These are phyloP conservation scores for Natrix natrix DNA, from an alignment of 2,797 vertebrate genomes.

Conservation along the genomic window DNA sequence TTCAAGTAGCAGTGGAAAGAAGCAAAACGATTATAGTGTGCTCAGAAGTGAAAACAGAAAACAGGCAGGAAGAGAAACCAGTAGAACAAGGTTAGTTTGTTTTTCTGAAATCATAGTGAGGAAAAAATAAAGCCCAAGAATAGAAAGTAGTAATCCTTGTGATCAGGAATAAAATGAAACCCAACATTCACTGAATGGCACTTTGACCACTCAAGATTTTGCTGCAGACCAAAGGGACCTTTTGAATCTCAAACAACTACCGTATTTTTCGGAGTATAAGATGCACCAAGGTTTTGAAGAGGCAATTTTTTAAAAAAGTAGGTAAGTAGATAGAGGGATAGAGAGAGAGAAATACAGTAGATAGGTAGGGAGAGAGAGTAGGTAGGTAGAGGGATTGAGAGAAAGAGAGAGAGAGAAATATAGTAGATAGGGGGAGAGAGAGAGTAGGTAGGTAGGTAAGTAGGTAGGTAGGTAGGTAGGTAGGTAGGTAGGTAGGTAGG, in stretches of 20 bases:
- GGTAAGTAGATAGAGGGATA: no score
- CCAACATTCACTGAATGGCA: neutral
- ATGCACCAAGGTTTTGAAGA: no score
- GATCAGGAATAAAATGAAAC: neutral
- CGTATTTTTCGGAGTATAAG: no score
- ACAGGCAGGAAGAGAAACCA: neutral
- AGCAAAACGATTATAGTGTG: neutral
- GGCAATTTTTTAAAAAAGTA: no score
- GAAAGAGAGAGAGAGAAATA: no score
- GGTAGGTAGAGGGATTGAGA: no score
- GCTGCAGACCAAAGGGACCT: neutral
- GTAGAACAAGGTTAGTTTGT: neutral
- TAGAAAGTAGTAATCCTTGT: neutral
- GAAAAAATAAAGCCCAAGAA: neutral
- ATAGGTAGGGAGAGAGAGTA: no score
- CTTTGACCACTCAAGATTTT: neutral
- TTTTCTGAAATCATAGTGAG: neutral
- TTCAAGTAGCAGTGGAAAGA: neutral
- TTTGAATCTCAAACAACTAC: neutral
- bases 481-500: no score
- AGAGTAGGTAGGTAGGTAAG: no score
- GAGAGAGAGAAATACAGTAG: no score
- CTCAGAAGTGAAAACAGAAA: neutral
- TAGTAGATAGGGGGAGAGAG: no score
- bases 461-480: no score